Conservation (phyloP, 1,140 invertebrate species). For the Zaprionus inermis region DNA sequence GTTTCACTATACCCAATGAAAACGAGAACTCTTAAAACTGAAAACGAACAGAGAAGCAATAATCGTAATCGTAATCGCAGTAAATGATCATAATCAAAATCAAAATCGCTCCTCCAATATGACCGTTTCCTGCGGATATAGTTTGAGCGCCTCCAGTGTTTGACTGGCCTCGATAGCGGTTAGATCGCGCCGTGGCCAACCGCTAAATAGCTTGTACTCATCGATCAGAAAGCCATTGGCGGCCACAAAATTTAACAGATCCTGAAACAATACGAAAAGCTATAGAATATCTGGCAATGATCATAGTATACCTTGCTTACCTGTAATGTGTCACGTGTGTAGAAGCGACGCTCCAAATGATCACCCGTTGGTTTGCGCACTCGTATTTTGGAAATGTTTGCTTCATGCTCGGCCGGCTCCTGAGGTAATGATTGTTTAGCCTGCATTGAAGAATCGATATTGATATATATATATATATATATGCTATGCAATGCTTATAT, state of each 20-base stretch:
- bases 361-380: conserved; percentile 91
- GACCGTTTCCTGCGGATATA: conserved; percentile 96
- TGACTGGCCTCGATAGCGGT: conserved; percentile 90
- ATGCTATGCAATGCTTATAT: no score
- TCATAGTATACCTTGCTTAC: conserved; percentile 68
- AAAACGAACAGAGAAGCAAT: conserved; percentile 45
- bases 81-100: conserved; percentile 46
- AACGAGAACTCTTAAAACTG: conserved; percentile 48
- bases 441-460: conserved; percentile 24
- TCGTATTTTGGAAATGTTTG: conserved; percentile 89
- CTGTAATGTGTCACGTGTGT: conserved; percentile 87
- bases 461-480: background rate
- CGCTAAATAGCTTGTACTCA: conserved; percentile 95
- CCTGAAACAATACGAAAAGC: conserved; percentile 84
- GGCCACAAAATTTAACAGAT: conserved; percentile 93
- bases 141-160: conserved; percentile 92
- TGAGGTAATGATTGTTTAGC: conserved; percentile 88
- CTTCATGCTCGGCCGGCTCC: conserved; percentile 86
- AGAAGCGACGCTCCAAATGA: conserved; percentile 90
- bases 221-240: conserved; percentile 93
- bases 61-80: conserved; percentile 39
- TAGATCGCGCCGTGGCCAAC: conserved; percentile 96
- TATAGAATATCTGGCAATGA: conserved; percentile 1
- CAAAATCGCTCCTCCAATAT: conserved; percentile 95
- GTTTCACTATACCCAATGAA: conserved; percentile 45